Percentiles rank a stretch among this genome's conserved stretches.
These are phyloP conservation scores for Menura novaehollandiae DNA, from an alignment of 2,113 vertebrate species.

Conservation along the genomic window DNA sequence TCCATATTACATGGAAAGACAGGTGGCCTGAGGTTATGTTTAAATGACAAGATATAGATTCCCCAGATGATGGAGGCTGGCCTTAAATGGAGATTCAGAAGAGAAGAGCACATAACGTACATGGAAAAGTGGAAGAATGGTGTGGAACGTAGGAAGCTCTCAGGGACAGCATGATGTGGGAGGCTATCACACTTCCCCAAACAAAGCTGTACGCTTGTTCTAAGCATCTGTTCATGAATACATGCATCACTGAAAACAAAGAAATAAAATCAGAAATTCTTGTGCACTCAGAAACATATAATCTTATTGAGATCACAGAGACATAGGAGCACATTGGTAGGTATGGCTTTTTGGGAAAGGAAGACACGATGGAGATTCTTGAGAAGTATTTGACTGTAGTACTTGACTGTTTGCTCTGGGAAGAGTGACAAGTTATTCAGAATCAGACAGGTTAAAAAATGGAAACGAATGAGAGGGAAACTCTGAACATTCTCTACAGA, in stretches of 20 bases:
- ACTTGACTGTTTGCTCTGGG: background rate
- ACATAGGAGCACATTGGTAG: background rate
- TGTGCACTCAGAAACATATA: background rate
- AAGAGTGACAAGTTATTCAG: background rate
- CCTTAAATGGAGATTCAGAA: background rate
- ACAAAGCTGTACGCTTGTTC: background rate
- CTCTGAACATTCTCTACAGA: background rate
- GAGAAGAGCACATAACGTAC: background rate
- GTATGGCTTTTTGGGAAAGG: background rate
- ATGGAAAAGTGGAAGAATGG: background rate
- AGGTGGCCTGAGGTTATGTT: background rate
- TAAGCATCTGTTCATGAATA: background rate
- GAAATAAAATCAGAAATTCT: background rate
- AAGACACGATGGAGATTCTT: background rate
- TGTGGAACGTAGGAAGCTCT: background rate
- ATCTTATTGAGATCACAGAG: background rate
- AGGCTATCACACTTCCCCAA: background rate
- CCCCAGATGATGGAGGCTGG: background rate
- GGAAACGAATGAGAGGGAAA: background rate
- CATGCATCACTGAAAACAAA: background rate
- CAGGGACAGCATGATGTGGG: background rate
- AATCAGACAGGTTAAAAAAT: background rate
- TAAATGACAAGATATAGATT: background rate
- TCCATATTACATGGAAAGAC: background rate
- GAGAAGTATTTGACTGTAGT: background rate